These are phyloP conservation scores for Ophthalmolycus amberensis DNA, from an alignment of 2,113 vertebrate species.

Conservation along the genomic window DNA sequence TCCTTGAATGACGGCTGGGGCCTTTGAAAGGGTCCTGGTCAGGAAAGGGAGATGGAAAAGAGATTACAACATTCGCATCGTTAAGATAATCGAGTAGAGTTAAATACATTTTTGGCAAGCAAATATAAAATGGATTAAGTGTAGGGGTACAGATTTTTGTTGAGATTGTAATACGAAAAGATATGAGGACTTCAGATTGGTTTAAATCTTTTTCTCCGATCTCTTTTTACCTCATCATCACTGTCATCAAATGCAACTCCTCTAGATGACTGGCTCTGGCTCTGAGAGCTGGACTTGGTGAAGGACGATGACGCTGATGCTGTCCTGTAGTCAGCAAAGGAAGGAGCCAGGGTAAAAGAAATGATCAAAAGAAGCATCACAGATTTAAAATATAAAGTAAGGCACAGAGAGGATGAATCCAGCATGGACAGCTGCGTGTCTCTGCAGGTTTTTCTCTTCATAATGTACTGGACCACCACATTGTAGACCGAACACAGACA, in stretches of 20 bases:
- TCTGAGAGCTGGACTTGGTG: constrained; percentile 84
- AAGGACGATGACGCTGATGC: constrained; percentile 51
- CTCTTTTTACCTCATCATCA: constrained; percentile 83
- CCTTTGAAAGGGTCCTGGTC: constrained; percentile 89
- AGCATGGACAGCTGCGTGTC: not conserved
- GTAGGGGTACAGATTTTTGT: not conserved
- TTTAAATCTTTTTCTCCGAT: not conserved
- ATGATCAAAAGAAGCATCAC: not conserved
- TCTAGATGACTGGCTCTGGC: constrained; percentile 84
- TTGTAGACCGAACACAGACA: not conserved
- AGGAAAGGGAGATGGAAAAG: not conserved
- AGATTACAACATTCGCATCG: not conserved
- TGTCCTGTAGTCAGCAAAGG: constrained; percentile 33
- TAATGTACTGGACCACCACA: not conserved
- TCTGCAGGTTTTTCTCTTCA: not conserved
- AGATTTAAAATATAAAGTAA: not conserved
- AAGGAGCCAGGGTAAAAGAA: not conserved
- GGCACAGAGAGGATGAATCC: not conserved
- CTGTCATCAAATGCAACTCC: constrained; percentile 87
- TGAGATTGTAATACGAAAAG: not conserved
- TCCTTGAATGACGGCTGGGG: constrained; percentile 40
- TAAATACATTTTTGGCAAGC: not conserved
- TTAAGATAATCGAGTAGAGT: not conserved
- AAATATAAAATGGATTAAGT: not conserved
- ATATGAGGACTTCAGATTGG: not conserved